Base-by-base conservation (phyloP, 2,113 vertebrate genomes). In the Oplegnathus fasciatus region DNA sequence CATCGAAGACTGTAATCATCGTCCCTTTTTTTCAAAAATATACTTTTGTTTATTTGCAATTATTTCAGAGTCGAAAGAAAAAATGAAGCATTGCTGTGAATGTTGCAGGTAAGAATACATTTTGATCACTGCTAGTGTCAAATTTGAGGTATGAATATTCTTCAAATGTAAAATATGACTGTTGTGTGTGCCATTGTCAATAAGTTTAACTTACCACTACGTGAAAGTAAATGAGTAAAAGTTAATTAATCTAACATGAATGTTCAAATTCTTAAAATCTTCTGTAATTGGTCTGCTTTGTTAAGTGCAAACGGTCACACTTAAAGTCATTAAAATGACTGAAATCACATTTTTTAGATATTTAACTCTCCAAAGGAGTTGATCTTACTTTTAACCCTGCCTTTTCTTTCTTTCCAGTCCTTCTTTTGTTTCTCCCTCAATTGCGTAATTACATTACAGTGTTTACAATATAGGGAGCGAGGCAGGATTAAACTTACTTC, bases 391-490 rank as follows among this genome's bases (percentile, higher is more conserved):
- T 75, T 28, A 30, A 64, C 26, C 37, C 26, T 9, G 17, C n/a
- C 44, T 62, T 65, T 55, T 73, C 18, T 61, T 34, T 78, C 57
- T 75, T 55, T 77, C 20, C 48, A 61, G 37, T 32, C 28, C 64
- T 30, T 52, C 75, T 82, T 80, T 92, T 85, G 84, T 89, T 88
- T 88, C 55, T 37, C 42, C 32, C 54, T 75, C 74, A 66, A 55
- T 76, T 78, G 42, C 78, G 66, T 89, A 82, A 91, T 92, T 87
- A 89, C 80, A 93, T 88, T 85, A 87, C 86, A 90, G 64, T 57
- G 71, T 86, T 88, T 78, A 91, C 85, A 91, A 75, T 67, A 84
- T 69, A 83, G 67, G 30, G 46, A 72, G 48, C 84, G 68, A 80
- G n/a, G 55, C 22, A 78, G 73, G 79, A 88, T 88, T 83, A 77